Base-by-base conservation (phyloP, 2,888 invertebrate genomes). In the Ophion ellenae region DNA sequence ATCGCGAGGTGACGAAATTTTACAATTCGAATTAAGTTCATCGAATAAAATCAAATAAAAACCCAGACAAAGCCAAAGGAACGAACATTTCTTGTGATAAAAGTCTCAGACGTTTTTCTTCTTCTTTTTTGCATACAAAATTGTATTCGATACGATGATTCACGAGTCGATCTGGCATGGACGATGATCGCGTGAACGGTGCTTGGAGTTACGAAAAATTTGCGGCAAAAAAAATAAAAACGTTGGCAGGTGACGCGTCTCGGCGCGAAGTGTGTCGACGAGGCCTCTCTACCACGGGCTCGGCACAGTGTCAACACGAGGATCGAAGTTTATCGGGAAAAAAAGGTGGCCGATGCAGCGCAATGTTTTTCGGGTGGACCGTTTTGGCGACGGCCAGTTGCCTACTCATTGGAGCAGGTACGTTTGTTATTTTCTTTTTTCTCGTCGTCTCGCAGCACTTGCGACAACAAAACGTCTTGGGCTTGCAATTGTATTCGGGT, bases 291-390 rank as follows among this genome's bases (percentile, higher is more conserved):
- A 9, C 45, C 36, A 53, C 75, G 40, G 63, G 64, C 67, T 76
- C 53, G 53, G 53, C 69, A 47, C 45, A 81, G 83, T 86, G 86
- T 86, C 83, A 78, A 78, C 77, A 75, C 20, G 80, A 82, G 80
- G 78, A 83, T 78, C 69, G 61, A 81, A 78, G 81, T 81, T 83
- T 79, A 85, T 85, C 75, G 64, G 64, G 47, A 45, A 61, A 84
- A 83, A 84, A 67, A 57, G 70, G 80, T 81, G 88, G 90, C 89
- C 88, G 85, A 91, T 91, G 91, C 88, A 91, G 89, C 91, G 92
- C 90, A 86, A 92, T 92, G 92, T 90, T 90, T 77, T 86, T 85
- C 85, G 86, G 88, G 83, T 87, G 88, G 87, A 88, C 81, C 86
- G 79, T 90, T 86, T 86, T 90, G 85, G 87, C 89, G 81, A 83